These are phyloP conservation scores for Pangasianodon hypophthalmus DNA, from an alignment of 2,113 vertebrate species.

Conservation along the genomic window DNA sequence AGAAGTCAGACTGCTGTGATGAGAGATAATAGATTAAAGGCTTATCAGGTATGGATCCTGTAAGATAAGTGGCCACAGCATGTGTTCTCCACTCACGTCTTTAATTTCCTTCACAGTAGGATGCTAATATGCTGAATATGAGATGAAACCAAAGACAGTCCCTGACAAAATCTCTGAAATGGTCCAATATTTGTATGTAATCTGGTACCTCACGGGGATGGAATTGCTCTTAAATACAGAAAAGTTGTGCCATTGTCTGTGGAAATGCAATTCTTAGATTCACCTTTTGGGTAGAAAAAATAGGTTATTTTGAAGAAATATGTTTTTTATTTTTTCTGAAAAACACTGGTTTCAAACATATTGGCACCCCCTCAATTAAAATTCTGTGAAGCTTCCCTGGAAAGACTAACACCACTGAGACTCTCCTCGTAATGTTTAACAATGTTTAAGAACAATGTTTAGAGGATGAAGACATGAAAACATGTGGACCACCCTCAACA, in stretches of 20 bases:
- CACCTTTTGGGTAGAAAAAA: background rate
- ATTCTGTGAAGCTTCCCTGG: background rate
- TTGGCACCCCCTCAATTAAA: background rate
- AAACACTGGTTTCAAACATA: background rate
- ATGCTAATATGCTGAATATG: conserved; percentile 38
- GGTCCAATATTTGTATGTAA: conserved; percentile 23
- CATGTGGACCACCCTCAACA: background rate
- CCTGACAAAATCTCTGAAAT: conserved; percentile 36
- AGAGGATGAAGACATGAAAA: background rate
- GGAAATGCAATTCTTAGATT: background rate
- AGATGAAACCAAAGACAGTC: conserved; percentile 43
- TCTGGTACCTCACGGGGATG: background rate
- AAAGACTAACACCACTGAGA: background rate
- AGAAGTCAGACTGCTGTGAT: conserved; percentile 30
- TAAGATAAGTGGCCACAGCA: conserved; percentile 47
- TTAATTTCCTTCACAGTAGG: conserved; percentile 57
- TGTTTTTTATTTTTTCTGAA: background rate
- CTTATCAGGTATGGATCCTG: conserved; percentile 47
- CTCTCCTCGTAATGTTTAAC: background rate
- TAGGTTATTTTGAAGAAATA: background rate
- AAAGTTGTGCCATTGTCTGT: background rate
- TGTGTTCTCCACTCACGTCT: conserved; percentile 40
- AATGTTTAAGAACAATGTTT: background rate
- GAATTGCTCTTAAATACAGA: conserved; percentile 7
- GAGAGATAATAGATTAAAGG: conserved; percentile 44